Base-by-base conservation (phyloP, 35 echinoderm and acorn worm genomes). In the Lytechinus variegatus region DNA sequence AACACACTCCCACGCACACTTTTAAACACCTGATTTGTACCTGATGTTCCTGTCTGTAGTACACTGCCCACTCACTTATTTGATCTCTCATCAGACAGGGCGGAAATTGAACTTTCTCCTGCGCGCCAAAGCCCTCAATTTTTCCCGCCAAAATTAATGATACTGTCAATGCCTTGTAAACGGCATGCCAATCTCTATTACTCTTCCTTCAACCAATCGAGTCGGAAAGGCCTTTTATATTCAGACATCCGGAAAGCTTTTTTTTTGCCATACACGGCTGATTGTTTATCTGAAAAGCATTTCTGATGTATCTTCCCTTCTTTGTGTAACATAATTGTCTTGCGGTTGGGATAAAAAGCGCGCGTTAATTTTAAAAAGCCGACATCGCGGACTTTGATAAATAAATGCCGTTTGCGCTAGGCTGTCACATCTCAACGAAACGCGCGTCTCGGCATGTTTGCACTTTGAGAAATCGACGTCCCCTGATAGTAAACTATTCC, bases 251-350 rank as follows among this genome's bases (percentile, higher is more conserved):
- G 7, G 66, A 79, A 79, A 79, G 19, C n/a, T 24, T 0, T 1
- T n/a, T n/a, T 79, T 24, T 79, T 79, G 4, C n/a, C 6, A 24
- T 4, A 24, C 66, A 79, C 66, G 66, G 19, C 66, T 24, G 66
- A 79, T 79, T 79, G 66, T 79, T 79, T 79, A 79, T 79, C 66
- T 79, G 66, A 79, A 79, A 79, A 24, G 14, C 66, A 79, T 79
- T 16, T 24, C 12, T 24, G n/a, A 24, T 79, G 14, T 79, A 79
- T 16, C 0, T 79, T n/a, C 8, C 66, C 6, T 79, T 24, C 66
- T 79, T 5, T 79, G 19, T 79, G 24, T n/a, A 79, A 16, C 21
- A 3, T 79, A 6, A 24, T 19, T 19, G 4, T 4, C 66, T 19
- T n/a, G 19, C 66, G 21, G 66, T 79, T 71, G 19, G 66, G 66